Evolutionary conservation across 2,113 vertebrate species (phyloP), one percentile per base, ranked within the genome.

Genomic region (Microcebus murinus): DNA sequence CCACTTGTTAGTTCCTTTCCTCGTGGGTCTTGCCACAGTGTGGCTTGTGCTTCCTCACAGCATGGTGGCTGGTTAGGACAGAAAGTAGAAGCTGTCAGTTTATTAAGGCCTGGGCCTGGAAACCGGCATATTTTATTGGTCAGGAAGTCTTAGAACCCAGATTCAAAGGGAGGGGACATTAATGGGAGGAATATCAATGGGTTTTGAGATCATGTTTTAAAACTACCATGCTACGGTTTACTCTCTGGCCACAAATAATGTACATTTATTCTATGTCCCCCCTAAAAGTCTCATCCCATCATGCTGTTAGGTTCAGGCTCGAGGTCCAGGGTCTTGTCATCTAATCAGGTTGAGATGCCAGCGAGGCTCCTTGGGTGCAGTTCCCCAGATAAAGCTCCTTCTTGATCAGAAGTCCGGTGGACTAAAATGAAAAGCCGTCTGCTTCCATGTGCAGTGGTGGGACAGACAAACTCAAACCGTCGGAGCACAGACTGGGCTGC

Each of bases 21-120:
- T 12, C 1, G 3, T 6, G 20, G 20, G 34, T 52, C 18, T 34
- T 25, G 31, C n/a, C 4, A 1, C 27, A n/a, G 50, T 0, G 14
- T 29, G 36, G 18, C 63, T 11, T 71, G 15, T 21, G 25, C 55
- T 74, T 76, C 82, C 81, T 39, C 10, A 21, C 1, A 3, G 20
- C 18, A 20, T 50, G 31, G 4, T 5, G 14, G 23, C 20, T 31
- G n/a, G 6, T 42, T 31, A 21, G 71, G 50, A 36, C 9, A 50
- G 50, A 29, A 71, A 86, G 29, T 1, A 1, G 74, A 83, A 74
- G 36, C 27, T 48, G 2, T 65, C n/a, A 1, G 3, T 61, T 39
- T 27, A 48, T 12, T 36, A 73, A 63, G 55, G 14, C 57, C 36
- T 67, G 34, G 20, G 14, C 9, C 29, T 55, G 34, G n/a, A 48